Percentiles rank a stretch among this genome's conserved stretches.
phyloP scores from a whole-genome alignment of 1,140 invertebrate genomes.

The Cherax destructor region DNA sequence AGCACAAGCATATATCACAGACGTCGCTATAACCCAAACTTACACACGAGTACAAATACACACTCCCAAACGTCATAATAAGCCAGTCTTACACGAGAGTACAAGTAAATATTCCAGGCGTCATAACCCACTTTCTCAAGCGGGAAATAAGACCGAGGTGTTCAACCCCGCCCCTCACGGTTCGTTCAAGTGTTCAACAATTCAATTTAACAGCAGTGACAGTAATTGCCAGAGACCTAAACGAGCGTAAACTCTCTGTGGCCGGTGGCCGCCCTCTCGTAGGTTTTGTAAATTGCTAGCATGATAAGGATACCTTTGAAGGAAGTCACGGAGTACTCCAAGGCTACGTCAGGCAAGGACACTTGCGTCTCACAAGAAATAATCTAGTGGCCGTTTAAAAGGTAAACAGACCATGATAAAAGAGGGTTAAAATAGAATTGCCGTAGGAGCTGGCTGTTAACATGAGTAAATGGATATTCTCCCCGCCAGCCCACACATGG shows the following conservation, averaged over 20 bases:
- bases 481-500: not conserved
- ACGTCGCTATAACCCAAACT: too few relatives aligned
- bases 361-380: not conserved
- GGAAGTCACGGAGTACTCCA: too few relatives aligned
- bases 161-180: not conserved
- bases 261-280: slow-evolving; percentile 14
- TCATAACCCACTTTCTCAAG: not conserved
- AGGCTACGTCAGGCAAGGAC: too few relatives aligned
- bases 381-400: not conserved
- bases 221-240: slow-evolving; percentile 55
- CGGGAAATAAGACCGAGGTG: not conserved
- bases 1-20: too few relatives aligned
- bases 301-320: not conserved
- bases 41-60: too few relatives aligned
- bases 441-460: not conserved
- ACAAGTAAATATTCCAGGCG: too few relatives aligned
- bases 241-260: slow-evolving; percentile 40
- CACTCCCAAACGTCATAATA: too few relatives aligned
- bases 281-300: slow-evolving; percentile 45
- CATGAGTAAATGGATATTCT: slow-evolving; percentile 10
- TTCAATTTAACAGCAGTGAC: slow-evolving; percentile 54
- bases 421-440: not conserved
- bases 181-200: slow-evolving; percentile 42
- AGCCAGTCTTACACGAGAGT: too few relatives aligned
- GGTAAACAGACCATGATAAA: slow-evolving; percentile 1